Percentiles rank a stretch among this genome's conserved stretches.
phyloP scores from a whole-genome alignment of 2,113 vertebrate genomes.

The Bos javanicus region DNA sequence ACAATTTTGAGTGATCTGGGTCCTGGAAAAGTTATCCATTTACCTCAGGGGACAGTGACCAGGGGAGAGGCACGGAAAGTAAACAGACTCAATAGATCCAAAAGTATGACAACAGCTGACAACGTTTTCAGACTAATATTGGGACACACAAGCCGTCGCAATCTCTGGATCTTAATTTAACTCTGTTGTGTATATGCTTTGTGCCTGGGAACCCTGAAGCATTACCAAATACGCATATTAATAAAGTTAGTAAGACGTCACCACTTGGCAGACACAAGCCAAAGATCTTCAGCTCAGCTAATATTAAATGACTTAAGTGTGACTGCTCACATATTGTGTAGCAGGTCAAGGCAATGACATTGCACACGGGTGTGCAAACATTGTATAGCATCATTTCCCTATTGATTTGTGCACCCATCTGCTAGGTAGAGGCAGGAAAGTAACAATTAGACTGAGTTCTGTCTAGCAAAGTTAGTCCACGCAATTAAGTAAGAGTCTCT shows the following conservation, averaged over 20 bases:
- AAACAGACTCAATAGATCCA: neutral
- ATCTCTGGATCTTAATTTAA: neutral
- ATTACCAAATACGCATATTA: neutral
- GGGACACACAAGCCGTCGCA: neutral
- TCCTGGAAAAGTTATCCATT: neutral
- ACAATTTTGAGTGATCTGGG: neutral
- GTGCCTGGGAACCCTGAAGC: neutral
- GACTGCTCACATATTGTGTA: neutral
- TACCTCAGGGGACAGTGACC: neutral
- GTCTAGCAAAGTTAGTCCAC: neutral
- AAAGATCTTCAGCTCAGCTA: neutral
- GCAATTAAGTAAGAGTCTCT: neutral
- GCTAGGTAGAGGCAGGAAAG: neutral
- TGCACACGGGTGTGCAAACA: neutral
- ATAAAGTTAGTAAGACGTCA: constrained; percentile 17
- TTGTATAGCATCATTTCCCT: neutral
- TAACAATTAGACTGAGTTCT: neutral
- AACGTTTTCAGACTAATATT: neutral
- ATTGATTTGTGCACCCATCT: neutral
- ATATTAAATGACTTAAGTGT: neutral
- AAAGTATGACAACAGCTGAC: neutral
- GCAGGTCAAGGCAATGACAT: neutral
- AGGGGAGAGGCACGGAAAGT: neutral
- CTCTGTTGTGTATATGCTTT: neutral
- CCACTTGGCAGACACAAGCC: neutral